Evolutionary conservation across 2,888 invertebrate genomes (phyloP).

Genomic region (Synergus laeviventris): DNA sequence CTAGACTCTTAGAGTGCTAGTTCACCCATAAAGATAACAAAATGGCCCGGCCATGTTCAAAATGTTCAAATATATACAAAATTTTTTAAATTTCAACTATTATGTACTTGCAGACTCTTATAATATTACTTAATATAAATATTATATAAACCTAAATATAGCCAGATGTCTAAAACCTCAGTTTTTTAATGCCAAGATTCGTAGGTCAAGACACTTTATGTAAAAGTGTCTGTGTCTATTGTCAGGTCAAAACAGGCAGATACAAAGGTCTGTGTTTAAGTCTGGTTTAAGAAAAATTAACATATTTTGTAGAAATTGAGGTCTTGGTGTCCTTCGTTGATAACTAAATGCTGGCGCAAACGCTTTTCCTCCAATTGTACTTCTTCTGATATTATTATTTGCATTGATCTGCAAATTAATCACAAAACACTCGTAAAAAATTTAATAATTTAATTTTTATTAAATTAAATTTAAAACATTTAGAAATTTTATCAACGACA

Average conservation of each 20-base stretch:
- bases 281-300: constrained; percentile 1
- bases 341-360: constrained; percentile 43
- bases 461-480: background rate
- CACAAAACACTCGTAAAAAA: background rate
- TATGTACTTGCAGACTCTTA: background rate
- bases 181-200: constrained; percentile 13
- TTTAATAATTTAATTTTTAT: background rate
- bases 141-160: background rate
- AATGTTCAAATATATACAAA: background rate
- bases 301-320: constrained; percentile 4
- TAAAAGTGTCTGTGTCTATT: background rate
- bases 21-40: background rate
- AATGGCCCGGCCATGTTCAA: background rate
- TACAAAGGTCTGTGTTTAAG: background rate
- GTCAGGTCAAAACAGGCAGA: background rate
- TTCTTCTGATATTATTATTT: constrained; percentile 41
- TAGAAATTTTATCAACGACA: no score
- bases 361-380: constrained; percentile 42
- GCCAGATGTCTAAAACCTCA: background rate
- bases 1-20: background rate
- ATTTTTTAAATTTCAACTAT: background rate
- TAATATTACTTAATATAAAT: background rate
- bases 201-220: background rate
- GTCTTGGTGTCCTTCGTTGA: background rate
- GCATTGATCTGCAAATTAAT: constrained; percentile 42